Base-by-base conservation (phyloP, 2,888 invertebrate genomes). In the Dasypolia templi region DNA sequence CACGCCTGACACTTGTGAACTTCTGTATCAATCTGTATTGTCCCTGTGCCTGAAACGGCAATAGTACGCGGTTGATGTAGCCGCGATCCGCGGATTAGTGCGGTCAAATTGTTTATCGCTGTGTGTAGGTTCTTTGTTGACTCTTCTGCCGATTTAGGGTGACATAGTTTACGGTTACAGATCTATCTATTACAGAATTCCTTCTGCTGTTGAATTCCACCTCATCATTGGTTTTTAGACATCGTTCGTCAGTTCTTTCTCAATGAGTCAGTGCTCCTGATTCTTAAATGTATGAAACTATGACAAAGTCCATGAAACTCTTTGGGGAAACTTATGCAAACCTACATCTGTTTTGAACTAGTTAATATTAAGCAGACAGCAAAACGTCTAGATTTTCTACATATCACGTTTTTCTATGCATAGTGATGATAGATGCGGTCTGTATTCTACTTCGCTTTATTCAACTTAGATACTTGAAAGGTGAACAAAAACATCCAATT, bases 11-110 rank as follows among this genome's bases (percentile, higher is more conserved):
- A 53, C 53, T 46, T 7, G 35, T 35, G 35, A 5, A 39, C 66
- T 81, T 83, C 74, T 83, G 32, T 0, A 22, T 29, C 22, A 17
- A 26, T 49, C 29, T 49, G 51, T 66, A 42, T 4, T 42, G 56
- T 26, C 5, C 19, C 26, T 49, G 6, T 22, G 26, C 26, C 53
- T 53, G 56, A 80, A 69, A 73, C 55, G 64, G 63, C 76, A 63
- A 53, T 46, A 56, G 22, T 11, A 44, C 12, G 59, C 56, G 62
- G 68, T 72, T 69, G 72, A 78, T 79, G 69, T 81, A 75, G 46
- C 68, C 51, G 64, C 56, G 53, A 81, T 67, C 73, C 68, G 29
- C 29, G 64, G 79, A 73, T 86, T 86, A 75, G 58, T 75, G 69
- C 32, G 58, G 63, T 46, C 69, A 53, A 74, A 81, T 79, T 77